phyloP scores from a whole-genome alignment of 2,797 vertebrate genomes.

The Trematomus bernacchii region DNA sequence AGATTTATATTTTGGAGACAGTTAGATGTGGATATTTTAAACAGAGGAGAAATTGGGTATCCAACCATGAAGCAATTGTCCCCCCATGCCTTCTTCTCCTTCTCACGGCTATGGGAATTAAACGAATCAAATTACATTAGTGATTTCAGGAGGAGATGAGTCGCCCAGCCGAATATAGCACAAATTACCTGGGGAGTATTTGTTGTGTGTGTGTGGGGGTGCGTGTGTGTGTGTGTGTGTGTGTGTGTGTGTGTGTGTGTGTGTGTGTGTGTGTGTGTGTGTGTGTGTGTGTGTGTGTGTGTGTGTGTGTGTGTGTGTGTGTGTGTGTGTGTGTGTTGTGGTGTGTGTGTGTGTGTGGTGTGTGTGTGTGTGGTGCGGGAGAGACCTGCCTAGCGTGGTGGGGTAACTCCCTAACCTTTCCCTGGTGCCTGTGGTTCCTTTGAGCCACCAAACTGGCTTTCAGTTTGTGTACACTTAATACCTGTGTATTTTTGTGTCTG shows the following conservation, averaged over 20 bases:
- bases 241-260: constrained; percentile 12
- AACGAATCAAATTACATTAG: constrained; percentile 67
- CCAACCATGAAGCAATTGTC: constrained; percentile 58
- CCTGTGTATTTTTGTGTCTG: constrained; percentile 15
- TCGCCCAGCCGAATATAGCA: constrained; percentile 59
- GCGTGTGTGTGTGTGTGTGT: constrained; percentile 14
- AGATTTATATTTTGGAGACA: background rate
- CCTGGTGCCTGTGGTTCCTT: constrained; percentile 32
- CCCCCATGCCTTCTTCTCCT: constrained; percentile 22
- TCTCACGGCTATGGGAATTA: constrained; percentile 57
- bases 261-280: constrained; percentile 16
- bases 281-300: constrained; percentile 17
- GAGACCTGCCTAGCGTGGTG: constrained; percentile 19
- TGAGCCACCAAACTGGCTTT: constrained; percentile 44
- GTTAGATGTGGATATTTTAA: constrained; percentile 45
- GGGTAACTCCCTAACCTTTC: constrained; percentile 58
- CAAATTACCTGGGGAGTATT: constrained; percentile 69
- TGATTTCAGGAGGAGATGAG: constrained; percentile 61
- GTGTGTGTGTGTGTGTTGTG: background rate
- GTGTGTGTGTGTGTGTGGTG: background rate
- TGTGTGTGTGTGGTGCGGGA: background rate
- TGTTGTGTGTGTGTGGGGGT: constrained; percentile 21
- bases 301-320: background rate
- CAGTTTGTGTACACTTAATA: constrained; percentile 17
- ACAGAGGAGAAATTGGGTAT: constrained; percentile 42